Conservation (phyloP, 2,797 vertebrate genomes). For the Lophotriccus pileatus region DNA sequence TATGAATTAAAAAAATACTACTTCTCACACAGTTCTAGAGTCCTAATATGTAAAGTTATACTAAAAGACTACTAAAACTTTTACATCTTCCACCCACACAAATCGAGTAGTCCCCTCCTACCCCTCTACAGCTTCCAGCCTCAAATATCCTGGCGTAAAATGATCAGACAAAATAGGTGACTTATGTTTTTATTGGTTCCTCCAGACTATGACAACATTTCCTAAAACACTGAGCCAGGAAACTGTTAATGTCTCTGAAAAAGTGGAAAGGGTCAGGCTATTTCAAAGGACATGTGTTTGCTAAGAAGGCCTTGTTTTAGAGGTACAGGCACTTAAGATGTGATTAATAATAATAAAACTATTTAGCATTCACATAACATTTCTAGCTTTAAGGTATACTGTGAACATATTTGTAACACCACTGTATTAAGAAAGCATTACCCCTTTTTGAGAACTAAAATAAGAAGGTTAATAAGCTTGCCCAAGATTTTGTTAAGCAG, state of each 20-base stretch:
- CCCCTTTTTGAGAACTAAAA: neutral
- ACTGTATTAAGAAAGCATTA: neutral
- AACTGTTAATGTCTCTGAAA: slow-evolving; percentile 74
- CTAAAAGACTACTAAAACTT: neutral
- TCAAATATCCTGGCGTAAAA: slow-evolving; percentile 66
- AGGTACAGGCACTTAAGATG: neutral
- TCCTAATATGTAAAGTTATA: neutral
- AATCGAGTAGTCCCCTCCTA: neutral
- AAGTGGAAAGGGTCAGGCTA: slow-evolving; percentile 56
- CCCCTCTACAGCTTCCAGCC: neutral
- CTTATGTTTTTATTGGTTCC: slow-evolving; percentile 80
- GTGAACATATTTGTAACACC: neutral
- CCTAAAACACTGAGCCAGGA: slow-evolving; percentile 74
- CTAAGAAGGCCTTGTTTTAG: slow-evolving; percentile 18
- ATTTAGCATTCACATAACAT: neutral
- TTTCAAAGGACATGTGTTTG: slow-evolving; percentile 51
- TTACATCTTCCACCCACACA: slow-evolving; percentile 16
- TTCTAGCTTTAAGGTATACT: neutral
- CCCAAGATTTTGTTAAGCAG: neutral
- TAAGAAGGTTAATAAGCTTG: neutral
- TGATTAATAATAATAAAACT: neutral
- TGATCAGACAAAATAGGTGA: slow-evolving; percentile 73
- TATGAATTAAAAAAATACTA: neutral
- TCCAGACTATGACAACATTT: slow-evolving; percentile 77
- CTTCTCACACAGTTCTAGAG: neutral